Evolutionary conservation across 2,797 vertebrate species (phyloP).

Genomic region (Clarias fuscus): DNA sequence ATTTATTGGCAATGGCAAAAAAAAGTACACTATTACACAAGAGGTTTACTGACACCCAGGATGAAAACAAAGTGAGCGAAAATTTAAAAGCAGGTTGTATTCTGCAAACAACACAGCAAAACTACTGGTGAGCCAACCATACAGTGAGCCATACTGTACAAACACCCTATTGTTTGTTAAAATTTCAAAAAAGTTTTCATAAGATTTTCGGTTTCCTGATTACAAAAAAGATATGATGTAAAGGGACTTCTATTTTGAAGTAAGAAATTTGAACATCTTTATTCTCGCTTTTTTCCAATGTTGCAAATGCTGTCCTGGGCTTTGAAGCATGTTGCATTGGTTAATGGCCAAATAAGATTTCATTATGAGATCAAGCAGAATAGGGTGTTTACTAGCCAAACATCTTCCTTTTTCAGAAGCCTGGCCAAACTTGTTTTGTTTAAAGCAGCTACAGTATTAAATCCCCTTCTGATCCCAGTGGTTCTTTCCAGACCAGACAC

Average conservation of each 20-base stretch:
- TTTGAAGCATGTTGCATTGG: neutral
- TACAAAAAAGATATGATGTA: neutral
- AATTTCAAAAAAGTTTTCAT: neutral
- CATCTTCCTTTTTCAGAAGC: neutral
- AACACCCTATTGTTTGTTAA: neutral
- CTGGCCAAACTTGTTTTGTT: neutral
- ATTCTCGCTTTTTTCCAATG: neutral
- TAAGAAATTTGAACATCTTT: neutral
- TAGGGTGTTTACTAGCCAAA: neutral
- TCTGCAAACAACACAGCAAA: neutral
- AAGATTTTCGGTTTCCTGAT: neutral
- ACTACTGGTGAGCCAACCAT: neutral
- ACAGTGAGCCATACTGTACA: neutral
- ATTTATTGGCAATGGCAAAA: neutral
- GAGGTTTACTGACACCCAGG: too few relatives aligned
- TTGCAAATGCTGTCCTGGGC: neutral
- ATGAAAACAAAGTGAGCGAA: neutral
- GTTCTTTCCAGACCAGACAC: neutral
- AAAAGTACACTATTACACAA: neutral
- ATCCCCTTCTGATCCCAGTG: neutral
- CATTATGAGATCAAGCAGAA: conserved; percentile 6
- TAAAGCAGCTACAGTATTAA: neutral
- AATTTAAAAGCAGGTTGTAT: neutral
- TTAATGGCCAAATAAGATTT: conserved; percentile 5
- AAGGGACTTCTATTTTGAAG: neutral